Conservation (phyloP, 2,797 vertebrate species). For the Pempheris klunzingeri region DNA sequence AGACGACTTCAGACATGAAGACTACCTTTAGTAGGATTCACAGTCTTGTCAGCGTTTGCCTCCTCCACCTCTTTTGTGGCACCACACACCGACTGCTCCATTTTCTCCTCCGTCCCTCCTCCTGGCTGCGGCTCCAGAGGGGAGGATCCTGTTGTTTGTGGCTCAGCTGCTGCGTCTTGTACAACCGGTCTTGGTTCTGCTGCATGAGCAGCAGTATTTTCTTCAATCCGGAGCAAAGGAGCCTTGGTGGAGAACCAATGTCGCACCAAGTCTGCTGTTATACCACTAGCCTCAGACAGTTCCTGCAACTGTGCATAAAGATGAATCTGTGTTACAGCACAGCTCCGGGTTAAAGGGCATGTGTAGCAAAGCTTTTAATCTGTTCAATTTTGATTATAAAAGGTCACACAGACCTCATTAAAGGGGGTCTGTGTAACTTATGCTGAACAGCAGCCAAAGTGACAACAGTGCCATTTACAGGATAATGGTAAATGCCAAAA, state of each 20-base stretch:
- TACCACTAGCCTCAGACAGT: conserved; percentile 87
- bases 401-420: too few relatives aligned
- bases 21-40: conserved; percentile 75
- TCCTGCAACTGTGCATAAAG: conserved; percentile 83
- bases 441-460: neutral
- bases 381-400: neutral
- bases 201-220: conserved; percentile 21
- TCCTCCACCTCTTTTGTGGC: conserved; percentile 48
- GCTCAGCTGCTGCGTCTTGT: conserved; percentile 36
- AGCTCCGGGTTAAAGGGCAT: neutral
- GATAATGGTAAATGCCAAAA: neutral
- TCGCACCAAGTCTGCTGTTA: conserved; percentile 90
- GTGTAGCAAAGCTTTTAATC: neutral
- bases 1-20: neutral
- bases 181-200: conserved; percentile 28
- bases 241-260: conserved; percentile 90
- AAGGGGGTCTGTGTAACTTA: neutral
- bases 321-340: neutral
- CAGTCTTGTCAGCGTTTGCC: conserved; percentile 38
- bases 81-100: conserved; percentile 73
- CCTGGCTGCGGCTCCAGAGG: conserved; percentile 65
- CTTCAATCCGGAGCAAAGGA: conserved; percentile 59
- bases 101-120: conserved; percentile 72
- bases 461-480: neutral
- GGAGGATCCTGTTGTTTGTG: conserved; percentile 50